Percentiles rank a stretch among this genome's conserved stretches.
Conservation (phyloP, 1,140 invertebrate species). For the Trinorchestia longiramus region DNA sequence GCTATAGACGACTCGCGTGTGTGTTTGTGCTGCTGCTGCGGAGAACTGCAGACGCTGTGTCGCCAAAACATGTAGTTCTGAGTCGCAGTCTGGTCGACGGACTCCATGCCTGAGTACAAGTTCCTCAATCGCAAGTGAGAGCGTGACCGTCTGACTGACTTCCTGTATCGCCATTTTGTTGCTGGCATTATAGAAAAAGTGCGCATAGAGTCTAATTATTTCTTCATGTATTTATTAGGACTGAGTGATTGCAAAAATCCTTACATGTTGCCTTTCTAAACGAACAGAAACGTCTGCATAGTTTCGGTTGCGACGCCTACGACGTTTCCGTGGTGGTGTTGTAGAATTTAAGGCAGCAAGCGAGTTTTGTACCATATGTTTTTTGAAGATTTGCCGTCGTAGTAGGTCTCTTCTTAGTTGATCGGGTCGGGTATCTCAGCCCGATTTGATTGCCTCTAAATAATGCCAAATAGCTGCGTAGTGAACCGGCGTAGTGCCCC, state of each 20-base stretch:
- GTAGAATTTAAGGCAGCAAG: conserved; percentile 42
- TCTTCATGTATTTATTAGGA: background rate
- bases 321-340: conserved; percentile 30
- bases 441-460: conserved; percentile 43
- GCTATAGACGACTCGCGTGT: background rate
- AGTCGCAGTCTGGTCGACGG: background rate
- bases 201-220: background rate
- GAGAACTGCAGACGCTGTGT: background rate
- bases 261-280: conserved; percentile 38
- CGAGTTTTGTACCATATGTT: conserved; percentile 47
- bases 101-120: background rate
- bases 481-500: conserved; percentile 24
- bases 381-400: conserved; percentile 36
- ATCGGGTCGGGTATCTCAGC: conserved; percentile 50
- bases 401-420: conserved; percentile 14
- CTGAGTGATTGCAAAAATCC: background rate
- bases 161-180: background rate
- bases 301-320: conserved; percentile 36
- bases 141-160: conserved; percentile 4
- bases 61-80: background rate
- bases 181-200: conserved; percentile 31
- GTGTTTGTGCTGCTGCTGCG: background rate
- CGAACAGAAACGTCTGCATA: conserved; percentile 34
- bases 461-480: conserved; percentile 52
- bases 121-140: background rate